These are phyloP conservation scores for Schlechtendalia chinensis DNA, from an alignment of 1,140 invertebrate species.

Conservation along the genomic window DNA sequence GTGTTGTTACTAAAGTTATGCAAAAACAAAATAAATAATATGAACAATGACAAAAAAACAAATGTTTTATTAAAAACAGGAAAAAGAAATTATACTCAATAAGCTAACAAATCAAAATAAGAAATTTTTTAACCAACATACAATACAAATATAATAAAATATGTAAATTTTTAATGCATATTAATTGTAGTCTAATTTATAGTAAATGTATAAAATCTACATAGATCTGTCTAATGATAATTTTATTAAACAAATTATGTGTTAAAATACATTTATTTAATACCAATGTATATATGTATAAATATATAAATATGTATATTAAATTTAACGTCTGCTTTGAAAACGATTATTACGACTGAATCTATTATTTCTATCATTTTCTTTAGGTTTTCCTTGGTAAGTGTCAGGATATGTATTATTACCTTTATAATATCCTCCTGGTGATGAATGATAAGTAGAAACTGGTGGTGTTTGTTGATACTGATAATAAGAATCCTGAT, in stretches of 20 bases:
- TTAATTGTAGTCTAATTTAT: neutral
- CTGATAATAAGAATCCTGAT: constrained; percentile 14
- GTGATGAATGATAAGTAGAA: neutral
- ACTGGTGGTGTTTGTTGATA: constrained; percentile 18
- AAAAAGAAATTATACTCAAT: neutral
- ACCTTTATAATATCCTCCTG: constrained; percentile 26
- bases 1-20: too few relatives aligned
- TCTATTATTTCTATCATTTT: constrained; percentile 26
- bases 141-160: constrained; percentile 9
- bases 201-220: neutral
- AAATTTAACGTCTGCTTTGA: constrained; percentile 22
- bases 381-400: constrained; percentile 16
- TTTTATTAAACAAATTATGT: neutral
- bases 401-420: constrained; percentile 32
- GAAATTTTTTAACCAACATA: neutral
- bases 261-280: constrained; percentile 1
- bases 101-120: neutral
- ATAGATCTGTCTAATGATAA: neutral
- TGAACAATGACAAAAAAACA: neutral
- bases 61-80: neutral
- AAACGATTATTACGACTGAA: constrained; percentile 20
- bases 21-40: too few relatives aligned
- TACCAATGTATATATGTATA: neutral
- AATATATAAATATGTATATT: neutral
- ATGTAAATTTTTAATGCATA: neutral